Base-by-base conservation (phyloP, 2,888 invertebrate genomes). In the Archaeoteleia sp. region DNA sequence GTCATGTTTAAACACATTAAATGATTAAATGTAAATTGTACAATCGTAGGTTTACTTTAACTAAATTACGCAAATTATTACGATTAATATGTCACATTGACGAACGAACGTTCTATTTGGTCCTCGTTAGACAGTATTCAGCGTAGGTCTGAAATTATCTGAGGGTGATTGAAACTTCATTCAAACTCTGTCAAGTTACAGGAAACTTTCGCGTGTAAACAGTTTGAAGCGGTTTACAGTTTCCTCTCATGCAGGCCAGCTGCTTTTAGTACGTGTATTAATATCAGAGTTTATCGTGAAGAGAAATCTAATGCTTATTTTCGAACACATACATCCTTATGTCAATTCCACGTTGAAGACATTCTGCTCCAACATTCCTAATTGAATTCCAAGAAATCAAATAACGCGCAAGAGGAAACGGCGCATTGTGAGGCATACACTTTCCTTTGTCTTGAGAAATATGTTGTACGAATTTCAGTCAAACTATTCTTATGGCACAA, bases 81-180 rank as follows among this genome's bases (percentile, higher is more conserved):
- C n/a, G n/a, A n/a, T n/a, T 9, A 13, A 10, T 15, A 10, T 6
- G 5, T 15, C 17, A 23, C 3, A 12, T 12, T 32, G 13, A 20
- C 35, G 8, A 9, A 0, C 2, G 14, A 0, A 46, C 35, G 45
- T 34, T 30, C 10, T 25, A 2, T 14, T 20, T 27, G 14, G 5
- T 17, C 48, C 54, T 70, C 69, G 71, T 74, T 73, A 70, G 57
- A 15, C 29, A 34, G 62, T 54, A 75, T 73, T 71, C 70, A 73
- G 35, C 13, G 43, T 32, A 17, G 29, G 55, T 55, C 60, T 67
- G 43, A 70, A 74, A 76, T 70, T 71, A 72, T 69, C 67, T 54
- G 34, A 23, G 34, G 23, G 35, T 66, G 67, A 73, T 75, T 66
- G 68, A 68, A 76, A 73, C 68, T 74, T 70, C 54, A 72, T 71